phyloP scores from a whole-genome alignment of 1,140 invertebrate species.

The Druon quercuslanigerum region DNA sequence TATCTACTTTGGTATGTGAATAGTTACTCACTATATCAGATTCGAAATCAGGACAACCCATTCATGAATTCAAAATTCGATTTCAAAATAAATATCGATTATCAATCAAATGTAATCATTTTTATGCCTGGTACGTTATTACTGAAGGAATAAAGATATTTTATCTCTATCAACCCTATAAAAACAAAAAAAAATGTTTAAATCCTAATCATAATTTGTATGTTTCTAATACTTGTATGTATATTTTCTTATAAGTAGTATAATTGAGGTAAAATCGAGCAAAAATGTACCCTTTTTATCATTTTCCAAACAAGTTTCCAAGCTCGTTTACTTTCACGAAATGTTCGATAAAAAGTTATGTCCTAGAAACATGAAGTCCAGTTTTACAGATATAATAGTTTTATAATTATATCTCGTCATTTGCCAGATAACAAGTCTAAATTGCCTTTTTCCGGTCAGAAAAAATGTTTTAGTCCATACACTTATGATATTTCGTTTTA shows the following conservation, averaged over 20 bases:
- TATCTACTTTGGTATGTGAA: conserved; percentile 48
- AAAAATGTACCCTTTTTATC: conserved; percentile 7
- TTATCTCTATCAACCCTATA: too few relatives aligned
- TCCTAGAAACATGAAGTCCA: conserved; percentile 27
- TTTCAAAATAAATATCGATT: too few relatives aligned
- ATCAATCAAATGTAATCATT: too few relatives aligned
- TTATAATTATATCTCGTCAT: background rate
- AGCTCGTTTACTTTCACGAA: conserved; percentile 23
- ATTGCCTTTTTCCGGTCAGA: conserved; percentile 16
- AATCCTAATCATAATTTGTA: too few relatives aligned
- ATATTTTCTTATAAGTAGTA: background rate
- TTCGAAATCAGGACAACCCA: background rate
- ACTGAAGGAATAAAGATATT: too few relatives aligned
- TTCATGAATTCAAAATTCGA: too few relatives aligned
- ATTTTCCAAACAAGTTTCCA: conserved; percentile 19
- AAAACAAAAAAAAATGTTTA: too few relatives aligned
- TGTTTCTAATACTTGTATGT: background rate
- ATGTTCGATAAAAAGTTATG: conserved; percentile 22
- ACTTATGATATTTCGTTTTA: background rate
- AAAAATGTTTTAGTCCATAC: conserved; percentile 1
- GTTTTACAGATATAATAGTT: conserved; percentile 22
- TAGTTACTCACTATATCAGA: conserved; percentile 11
- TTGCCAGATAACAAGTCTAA: conserved; percentile 15
- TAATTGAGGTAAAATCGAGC: too few relatives aligned
- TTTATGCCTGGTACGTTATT: too few relatives aligned